Evolutionary conservation across 37 sponge, comb jelly and placozoan genomes (phyloP).

Genomic region (Beroe forskalii): DNA sequence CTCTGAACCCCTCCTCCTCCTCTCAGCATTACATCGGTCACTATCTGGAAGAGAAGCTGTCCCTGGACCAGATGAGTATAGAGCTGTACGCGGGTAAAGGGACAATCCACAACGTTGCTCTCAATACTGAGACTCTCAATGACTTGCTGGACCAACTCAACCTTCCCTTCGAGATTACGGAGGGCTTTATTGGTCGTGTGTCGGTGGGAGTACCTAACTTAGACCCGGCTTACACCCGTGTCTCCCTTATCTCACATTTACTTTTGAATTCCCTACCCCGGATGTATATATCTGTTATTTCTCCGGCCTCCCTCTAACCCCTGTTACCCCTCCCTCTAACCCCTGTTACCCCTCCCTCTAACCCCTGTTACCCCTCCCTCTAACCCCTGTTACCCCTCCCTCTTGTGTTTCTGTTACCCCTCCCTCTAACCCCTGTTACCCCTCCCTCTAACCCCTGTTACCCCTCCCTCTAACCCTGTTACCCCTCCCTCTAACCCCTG

Average conservation of each 20-base stretch:
- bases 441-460: no score
- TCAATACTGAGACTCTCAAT: conserved; percentile 87
- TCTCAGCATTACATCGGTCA: conserved; percentile 87
- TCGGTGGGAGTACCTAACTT: background rate
- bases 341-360: no score
- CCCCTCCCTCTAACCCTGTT: no score
- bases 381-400: no score
- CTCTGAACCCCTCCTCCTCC: background rate
- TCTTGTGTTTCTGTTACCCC: no score
- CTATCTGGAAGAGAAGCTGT: conserved; percentile 82
- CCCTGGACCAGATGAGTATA: conserved; percentile 83
- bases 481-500: no score
- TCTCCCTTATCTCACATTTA: background rate
- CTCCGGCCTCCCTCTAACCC: no score
- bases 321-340: no score
- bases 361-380: no score
- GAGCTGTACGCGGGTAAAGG: conserved; percentile 90
- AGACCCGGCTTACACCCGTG: background rate
- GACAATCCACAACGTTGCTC: conserved; percentile 78
- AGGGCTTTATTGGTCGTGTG: conserved; percentile 72
- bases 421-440: no score
- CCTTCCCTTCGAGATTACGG: conserved; percentile 76
- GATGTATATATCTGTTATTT: background rate
- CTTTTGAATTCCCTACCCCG: no score
- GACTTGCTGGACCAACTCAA: conserved; percentile 70